phyloP scores from a whole-genome alignment of 2,797 vertebrate species.

The Rhinella marina region DNA sequence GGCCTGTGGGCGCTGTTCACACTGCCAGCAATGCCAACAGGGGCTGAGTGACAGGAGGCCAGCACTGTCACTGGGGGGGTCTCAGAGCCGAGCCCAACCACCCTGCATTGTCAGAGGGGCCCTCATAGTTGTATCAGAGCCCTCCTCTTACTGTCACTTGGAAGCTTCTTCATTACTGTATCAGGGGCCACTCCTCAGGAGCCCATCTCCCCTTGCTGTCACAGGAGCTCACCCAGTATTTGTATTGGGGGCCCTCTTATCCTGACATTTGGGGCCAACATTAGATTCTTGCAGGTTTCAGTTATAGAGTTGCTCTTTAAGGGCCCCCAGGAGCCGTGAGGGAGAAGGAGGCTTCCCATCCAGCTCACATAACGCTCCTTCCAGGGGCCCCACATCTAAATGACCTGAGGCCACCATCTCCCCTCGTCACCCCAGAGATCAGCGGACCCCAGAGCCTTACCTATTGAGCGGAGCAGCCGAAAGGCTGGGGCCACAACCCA shows the following conservation, averaged over 20 bases:
- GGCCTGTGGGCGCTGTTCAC: neutral
- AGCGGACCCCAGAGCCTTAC: neutral
- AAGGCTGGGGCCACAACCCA: slow-evolving; percentile 60
- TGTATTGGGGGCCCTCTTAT: too few species aligned
- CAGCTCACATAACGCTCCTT: neutral
- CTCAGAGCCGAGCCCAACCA: too few species aligned
- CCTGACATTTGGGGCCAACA: neutral
- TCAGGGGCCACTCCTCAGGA: neutral
- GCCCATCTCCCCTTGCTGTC: neutral
- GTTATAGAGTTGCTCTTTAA: neutral
- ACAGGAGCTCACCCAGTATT: neutral
- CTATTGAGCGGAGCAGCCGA: neutral
- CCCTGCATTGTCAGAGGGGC: neutral
- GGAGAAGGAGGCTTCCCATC: neutral
- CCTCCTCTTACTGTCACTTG: too few species aligned
- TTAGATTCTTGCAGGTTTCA: neutral
- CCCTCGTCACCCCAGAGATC: neutral
- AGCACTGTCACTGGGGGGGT: slow-evolving; percentile 7
- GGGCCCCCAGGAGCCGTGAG: neutral
- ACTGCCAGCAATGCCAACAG: neutral
- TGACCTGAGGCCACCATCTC: neutral
- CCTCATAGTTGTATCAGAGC: too few species aligned
- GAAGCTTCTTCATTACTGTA: neutral
- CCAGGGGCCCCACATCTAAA: neutral
- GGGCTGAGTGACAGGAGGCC: slow-evolving; percentile 2